Percentiles rank a stretch among this genome's conserved stretches.
These are phyloP conservation scores for Marasmarcha lunaedactyla DNA, from an alignment of 2,888 invertebrate species.

Conservation along the genomic window DNA sequence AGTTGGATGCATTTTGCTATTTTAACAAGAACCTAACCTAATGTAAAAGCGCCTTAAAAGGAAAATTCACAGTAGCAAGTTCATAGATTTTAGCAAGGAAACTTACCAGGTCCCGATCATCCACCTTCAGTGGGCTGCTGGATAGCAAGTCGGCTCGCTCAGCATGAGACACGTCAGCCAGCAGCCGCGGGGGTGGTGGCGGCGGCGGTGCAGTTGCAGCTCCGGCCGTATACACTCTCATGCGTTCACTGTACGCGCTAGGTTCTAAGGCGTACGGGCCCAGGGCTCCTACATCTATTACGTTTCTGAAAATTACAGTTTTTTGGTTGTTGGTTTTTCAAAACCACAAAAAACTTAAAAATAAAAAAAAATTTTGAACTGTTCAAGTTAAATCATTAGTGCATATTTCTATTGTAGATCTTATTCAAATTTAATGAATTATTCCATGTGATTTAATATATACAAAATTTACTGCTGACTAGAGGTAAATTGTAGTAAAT, in stretches of 20 bases:
- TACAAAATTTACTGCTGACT: too few species aligned
- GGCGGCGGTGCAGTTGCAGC: slow-evolving; percentile 38
- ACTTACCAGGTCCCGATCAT: slow-evolving; percentile 35
- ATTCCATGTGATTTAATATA: background rate
- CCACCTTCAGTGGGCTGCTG: slow-evolving; percentile 74
- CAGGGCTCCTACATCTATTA: slow-evolving; percentile 93
- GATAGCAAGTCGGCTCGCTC: slow-evolving; percentile 68
- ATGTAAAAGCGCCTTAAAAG: too few species aligned
- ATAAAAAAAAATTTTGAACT: too few species aligned
- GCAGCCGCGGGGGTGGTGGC: slow-evolving; percentile 51
- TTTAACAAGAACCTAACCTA: too few species aligned
- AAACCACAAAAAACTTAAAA: background rate
- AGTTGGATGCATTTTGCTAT: too few species aligned
- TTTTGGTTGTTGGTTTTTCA: too few species aligned
- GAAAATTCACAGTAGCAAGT: too few species aligned
- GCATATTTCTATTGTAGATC: too few species aligned
- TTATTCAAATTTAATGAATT: too few species aligned
- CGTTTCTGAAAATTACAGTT: slow-evolving; percentile 79
- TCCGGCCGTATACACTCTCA: slow-evolving; percentile 74
- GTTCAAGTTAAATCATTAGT: background rate
- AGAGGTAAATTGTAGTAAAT: too few species aligned
- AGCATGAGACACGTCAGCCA: slow-evolving; percentile 80
- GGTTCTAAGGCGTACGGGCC: slow-evolving; percentile 90
- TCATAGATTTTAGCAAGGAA: too few species aligned
- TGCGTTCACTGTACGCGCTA: slow-evolving; percentile 87